A percentile compares a stretch with the other conserved stretches of the same genome.
These are phyloP conservation scores for Sinella curviseta DNA, from an alignment of 1,140 invertebrate species.

Conservation along the genomic window DNA sequence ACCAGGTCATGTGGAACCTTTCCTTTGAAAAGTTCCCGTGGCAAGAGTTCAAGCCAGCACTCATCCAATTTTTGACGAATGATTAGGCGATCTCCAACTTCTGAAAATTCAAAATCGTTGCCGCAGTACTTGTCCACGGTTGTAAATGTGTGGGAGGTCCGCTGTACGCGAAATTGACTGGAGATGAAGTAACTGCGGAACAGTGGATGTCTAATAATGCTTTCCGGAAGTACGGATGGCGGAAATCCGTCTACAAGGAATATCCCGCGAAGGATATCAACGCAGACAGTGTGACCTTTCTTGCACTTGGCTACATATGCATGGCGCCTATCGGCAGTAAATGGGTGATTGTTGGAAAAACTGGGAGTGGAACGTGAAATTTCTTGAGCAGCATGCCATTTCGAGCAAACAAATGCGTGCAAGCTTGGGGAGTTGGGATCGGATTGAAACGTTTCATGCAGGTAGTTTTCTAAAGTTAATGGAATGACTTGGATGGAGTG, in stretches of 20 bases:
- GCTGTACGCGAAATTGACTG: not conserved
- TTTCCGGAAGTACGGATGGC: not conserved
- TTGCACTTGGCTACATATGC: not conserved
- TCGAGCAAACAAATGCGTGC: not conserved
- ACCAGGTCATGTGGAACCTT: not conserved
- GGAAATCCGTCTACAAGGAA: constrained; percentile 10
- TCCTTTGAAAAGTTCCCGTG: not conserved
- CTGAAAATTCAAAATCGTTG: not conserved
- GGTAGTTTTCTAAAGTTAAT: not conserved
- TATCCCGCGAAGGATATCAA: not conserved
- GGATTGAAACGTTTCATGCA: not conserved
- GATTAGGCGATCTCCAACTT: not conserved
- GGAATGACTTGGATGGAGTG: not conserved
- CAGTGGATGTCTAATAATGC: not conserved
- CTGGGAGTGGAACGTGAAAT: not conserved
- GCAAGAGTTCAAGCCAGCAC: not conserved
- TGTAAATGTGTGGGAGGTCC: not conserved
- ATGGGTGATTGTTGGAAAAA: not conserved
- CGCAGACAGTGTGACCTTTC: not conserved
- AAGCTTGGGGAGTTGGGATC: not conserved
- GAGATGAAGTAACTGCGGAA: not conserved
- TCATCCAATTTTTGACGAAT: not conserved
- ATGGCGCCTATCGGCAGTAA: not conserved
- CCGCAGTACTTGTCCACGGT: not conserved
- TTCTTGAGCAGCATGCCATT: not conserved